Conservation (phyloP, 1,140 invertebrate species). For the Lithobius niger region DNA sequence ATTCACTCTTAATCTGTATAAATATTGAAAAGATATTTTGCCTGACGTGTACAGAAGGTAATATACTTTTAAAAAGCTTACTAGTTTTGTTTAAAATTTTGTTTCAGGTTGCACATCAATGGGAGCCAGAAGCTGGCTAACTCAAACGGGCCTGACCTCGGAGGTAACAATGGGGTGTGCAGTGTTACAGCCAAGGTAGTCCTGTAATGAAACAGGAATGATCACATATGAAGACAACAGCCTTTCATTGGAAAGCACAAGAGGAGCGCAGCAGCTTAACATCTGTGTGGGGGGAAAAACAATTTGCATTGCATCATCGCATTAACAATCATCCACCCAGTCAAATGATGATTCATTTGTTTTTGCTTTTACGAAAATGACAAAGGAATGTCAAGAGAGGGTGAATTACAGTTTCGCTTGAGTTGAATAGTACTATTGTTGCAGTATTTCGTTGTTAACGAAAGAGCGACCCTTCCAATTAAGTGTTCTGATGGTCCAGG, state of each 20-base stretch:
- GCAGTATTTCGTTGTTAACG: no score
- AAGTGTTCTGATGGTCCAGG: no score
- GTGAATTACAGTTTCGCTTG: no score
- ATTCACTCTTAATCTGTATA: no score
- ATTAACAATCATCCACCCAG: no score
- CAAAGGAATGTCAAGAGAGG: no score
- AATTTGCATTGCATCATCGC: no score
- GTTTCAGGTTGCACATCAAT: conserved; percentile 14
- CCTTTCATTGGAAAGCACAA: conserved; percentile 15
- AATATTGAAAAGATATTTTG: no score
- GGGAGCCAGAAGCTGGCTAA: conserved; percentile 18
- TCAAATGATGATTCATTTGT: no score
- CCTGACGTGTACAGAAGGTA: conserved; percentile 3
- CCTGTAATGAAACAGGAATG: conserved; percentile 18
- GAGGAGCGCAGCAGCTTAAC: conserved; percentile 15
- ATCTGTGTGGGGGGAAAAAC: conserved; percentile 14
- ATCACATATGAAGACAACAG: conserved; percentile 26
- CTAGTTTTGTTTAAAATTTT: conserved; percentile 12
- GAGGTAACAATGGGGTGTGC: conserved; percentile 17
- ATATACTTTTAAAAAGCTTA: conserved; percentile 5
- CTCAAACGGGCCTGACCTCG: conserved; percentile 17
- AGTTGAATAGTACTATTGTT: no score
- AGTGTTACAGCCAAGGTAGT: conserved; percentile 18
- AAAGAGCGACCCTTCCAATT: no score
- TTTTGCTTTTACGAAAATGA: no score